phyloP scores from a whole-genome alignment of 2,113 vertebrate species.

The Felis chaus region DNA sequence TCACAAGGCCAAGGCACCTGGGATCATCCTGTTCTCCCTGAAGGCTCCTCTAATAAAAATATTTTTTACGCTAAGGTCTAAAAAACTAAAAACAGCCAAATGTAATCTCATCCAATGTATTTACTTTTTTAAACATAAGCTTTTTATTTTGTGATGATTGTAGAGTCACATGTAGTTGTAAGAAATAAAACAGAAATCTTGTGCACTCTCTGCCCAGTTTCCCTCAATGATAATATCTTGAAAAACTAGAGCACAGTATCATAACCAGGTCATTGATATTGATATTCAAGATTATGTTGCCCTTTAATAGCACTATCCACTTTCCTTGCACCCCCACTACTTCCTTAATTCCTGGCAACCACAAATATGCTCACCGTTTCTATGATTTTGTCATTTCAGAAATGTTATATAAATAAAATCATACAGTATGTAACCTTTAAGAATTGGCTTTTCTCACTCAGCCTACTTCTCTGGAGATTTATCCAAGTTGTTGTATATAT shows the following conservation, averaged over 20 bases:
- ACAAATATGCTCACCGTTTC: background rate
- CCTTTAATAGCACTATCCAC: background rate
- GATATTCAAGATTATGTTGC: background rate
- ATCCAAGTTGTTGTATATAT: background rate
- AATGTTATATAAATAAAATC: background rate
- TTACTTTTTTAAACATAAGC: background rate
- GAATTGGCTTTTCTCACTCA: background rate
- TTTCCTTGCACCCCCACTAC: background rate
- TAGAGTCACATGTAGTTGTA: background rate
- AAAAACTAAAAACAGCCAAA: background rate
- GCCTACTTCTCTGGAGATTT: background rate
- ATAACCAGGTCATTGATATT: background rate
- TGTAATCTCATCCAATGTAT: background rate
- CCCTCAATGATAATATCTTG: background rate
- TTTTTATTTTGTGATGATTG: constrained; percentile 26
- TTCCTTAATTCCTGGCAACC: background rate
- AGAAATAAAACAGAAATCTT: constrained; percentile 32
- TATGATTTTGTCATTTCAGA: background rate
- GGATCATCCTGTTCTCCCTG: background rate
- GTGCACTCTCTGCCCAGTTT: background rate
- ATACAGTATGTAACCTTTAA: background rate
- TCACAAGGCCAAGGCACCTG: background rate
- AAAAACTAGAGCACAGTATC: background rate
- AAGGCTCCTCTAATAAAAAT: background rate
- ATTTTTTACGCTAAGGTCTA: background rate